Conservation (phyloP, 2,888 invertebrate species). For the Stictocephala bisonia region DNA sequence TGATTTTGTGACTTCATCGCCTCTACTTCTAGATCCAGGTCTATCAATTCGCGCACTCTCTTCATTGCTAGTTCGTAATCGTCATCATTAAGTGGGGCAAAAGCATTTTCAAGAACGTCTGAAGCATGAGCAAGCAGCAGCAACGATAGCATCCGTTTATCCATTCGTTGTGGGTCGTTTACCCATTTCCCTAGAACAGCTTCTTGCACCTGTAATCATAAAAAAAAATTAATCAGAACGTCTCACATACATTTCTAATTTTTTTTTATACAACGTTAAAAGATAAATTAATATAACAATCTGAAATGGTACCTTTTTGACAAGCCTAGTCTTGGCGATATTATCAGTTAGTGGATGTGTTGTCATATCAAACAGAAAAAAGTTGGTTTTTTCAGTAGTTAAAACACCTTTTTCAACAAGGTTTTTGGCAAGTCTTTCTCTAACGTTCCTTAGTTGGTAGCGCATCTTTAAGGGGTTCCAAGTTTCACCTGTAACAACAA, state of each 20-base stretch:
- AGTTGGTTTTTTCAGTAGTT: slow-evolving; percentile 99
- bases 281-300: background rate
- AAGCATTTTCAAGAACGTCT: slow-evolving; percentile 99
- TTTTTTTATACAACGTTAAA: slow-evolving; percentile 8
- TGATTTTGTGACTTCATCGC: slow-evolving; percentile 86
- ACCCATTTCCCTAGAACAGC: slow-evolving; percentile 96
- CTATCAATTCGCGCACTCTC: slow-evolving; percentile 93
- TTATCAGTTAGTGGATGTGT: slow-evolving; percentile 98
- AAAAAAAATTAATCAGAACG: slow-evolving; percentile 23
- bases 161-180: slow-evolving; percentile 97
- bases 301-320: slow-evolving; percentile 82
- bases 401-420: slow-evolving; percentile 99
- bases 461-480: slow-evolving; percentile 99
- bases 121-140: slow-evolving; percentile 97
- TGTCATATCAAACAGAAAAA: slow-evolving; percentile 99
- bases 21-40: slow-evolving; percentile 97
- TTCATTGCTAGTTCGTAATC: slow-evolving; percentile 99
- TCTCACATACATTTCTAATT: slow-evolving; percentile 25
- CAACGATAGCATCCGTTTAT: slow-evolving; percentile 92
- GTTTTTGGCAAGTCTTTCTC: slow-evolving; percentile 98
- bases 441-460: slow-evolving; percentile 98
- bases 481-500: slow-evolving; percentile 83
- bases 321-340: slow-evolving; percentile 93
- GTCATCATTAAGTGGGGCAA: slow-evolving; percentile 96
- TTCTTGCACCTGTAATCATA: slow-evolving; percentile 85